phyloP scores from a whole-genome alignment of 1,140 invertebrate genomes.

The Alviniconcha marisindica region DNA sequence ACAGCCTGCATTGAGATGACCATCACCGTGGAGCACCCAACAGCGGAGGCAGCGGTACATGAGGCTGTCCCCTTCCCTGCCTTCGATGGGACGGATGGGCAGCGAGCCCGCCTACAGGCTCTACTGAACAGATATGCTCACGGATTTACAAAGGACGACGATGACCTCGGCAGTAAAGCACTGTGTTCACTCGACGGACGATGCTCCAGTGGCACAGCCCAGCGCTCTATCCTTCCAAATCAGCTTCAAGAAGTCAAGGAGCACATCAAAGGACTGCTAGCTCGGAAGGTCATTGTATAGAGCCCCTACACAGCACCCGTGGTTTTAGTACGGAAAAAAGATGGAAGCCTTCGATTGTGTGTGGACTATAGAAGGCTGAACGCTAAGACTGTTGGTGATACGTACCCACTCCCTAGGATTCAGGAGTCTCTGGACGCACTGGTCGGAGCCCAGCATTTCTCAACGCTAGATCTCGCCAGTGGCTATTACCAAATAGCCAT shows the following conservation, averaged over 20 bases:
- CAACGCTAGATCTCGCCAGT: constrained; percentile 63
- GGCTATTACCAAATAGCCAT: constrained; percentile 35
- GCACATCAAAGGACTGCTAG: constrained; percentile 25
- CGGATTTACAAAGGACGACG: background rate
- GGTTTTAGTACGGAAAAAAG: constrained; percentile 62
- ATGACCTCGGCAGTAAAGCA: background rate
- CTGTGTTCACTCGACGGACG: background rate
- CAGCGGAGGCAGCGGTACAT: background rate
- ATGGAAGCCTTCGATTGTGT: constrained; percentile 56
- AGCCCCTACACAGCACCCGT: constrained; percentile 45
- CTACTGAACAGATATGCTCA: background rate
- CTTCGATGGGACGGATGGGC: background rate
- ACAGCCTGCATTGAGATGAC: background rate
- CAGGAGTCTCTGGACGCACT: constrained; percentile 44
- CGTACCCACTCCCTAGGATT: constrained; percentile 77
- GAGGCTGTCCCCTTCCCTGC: background rate
- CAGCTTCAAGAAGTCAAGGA: constrained; percentile 16
- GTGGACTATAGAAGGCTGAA: constrained; percentile 76
- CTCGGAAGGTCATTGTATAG: constrained; percentile 28
- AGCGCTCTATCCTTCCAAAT: background rate
- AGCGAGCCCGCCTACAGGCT: background rate
- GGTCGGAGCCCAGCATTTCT: constrained; percentile 66
- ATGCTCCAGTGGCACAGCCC: background rate
- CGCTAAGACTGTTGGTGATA: constrained; percentile 72
- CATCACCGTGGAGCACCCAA: background rate